Conservation (phyloP, 1,140 invertebrate species). For the Nebria ingens region DNA sequence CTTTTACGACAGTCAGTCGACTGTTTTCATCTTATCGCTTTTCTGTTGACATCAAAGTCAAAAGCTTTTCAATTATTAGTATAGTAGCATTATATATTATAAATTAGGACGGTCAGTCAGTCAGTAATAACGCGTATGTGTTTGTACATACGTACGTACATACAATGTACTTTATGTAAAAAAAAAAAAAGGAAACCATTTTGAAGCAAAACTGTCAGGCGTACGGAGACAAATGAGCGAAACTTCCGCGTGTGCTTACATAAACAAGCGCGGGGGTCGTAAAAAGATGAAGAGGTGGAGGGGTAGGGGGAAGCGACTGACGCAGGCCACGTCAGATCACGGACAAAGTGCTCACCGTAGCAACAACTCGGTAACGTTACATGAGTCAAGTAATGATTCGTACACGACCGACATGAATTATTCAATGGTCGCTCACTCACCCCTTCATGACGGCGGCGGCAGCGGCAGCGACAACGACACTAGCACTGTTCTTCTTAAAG, state of each 20-base stretch:
- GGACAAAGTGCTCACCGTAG: slow-evolving; percentile 27
- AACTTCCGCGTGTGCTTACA: slow-evolving; percentile 31
- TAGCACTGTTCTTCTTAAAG: no score
- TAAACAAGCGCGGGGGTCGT: slow-evolving; percentile 26
- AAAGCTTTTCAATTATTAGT: no score
- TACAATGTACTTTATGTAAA: no score
- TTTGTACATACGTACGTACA: neutral
- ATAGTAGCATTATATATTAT: no score
- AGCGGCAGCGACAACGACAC: neutral
- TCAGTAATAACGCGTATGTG: no score
- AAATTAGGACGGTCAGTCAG: no score
- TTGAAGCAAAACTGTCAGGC: slow-evolving; percentile 28
- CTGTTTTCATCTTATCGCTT: no score
- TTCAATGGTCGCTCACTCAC: slow-evolving; percentile 25
- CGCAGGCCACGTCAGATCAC: slow-evolving; percentile 12
- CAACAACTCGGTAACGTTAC: slow-evolving; percentile 19
- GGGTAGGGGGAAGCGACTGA: slow-evolving; percentile 4
- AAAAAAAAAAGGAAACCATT: slow-evolving; percentile 25
- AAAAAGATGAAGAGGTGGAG: slow-evolving; percentile 16
- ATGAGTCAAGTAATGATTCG: slow-evolving; percentile 31
- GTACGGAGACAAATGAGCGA: slow-evolving; percentile 28
- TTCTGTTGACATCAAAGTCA: no score
- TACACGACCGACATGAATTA: slow-evolving; percentile 28
- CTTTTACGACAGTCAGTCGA: no score
- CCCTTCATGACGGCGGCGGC: neutral